These are phyloP conservation scores for Theocolax elegans DNA, from an alignment of 1,140 invertebrate species.

Conservation along the genomic window DNA sequence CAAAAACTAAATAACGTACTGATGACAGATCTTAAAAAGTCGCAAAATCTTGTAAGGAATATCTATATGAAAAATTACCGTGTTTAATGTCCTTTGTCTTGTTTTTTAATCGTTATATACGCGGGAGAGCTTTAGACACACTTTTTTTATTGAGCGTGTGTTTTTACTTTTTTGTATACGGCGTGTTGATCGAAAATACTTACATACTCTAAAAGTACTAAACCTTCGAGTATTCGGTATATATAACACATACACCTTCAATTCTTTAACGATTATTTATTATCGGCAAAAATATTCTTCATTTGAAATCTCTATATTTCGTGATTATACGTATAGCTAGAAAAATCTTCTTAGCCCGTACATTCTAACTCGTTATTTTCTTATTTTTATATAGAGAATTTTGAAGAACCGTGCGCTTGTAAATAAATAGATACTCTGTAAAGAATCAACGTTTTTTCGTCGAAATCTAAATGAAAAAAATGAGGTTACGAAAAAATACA, in stretches of 20 bases:
- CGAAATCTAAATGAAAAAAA: not conserved
- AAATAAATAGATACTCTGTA: not conserved
- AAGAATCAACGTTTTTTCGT: conserved; percentile 10
- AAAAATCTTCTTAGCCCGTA: not conserved
- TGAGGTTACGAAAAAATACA: conserved; percentile 11
- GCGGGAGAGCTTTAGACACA: conserved; percentile 12
- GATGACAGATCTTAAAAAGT: not conserved
- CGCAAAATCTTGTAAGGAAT: conserved; percentile 4
- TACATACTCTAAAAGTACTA: too few species aligned
- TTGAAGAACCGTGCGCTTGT: not conserved
- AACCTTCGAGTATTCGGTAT: too few species aligned
- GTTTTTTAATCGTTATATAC: conserved; percentile 2
- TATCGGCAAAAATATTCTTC: too few species aligned
- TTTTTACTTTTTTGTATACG: conserved; percentile 17
- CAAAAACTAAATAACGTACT: not conserved
- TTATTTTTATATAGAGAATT: conserved; percentile 17
- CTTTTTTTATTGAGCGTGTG: conserved; percentile 21
- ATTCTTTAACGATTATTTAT: too few species aligned
- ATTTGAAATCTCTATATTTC: too few species aligned
- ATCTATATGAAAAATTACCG: conserved; percentile 7
- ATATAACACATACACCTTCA: too few species aligned
- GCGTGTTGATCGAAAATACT: too few species aligned
- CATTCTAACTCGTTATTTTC: conserved; percentile 15
- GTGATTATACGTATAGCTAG: too few species aligned
- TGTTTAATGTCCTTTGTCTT: conserved; percentile 23